These are phyloP conservation scores for Aurelia sp. DNA, from an alignment of 30 jellyfish, hydroid and myxozoan genomes.

Conservation along the genomic window DNA sequence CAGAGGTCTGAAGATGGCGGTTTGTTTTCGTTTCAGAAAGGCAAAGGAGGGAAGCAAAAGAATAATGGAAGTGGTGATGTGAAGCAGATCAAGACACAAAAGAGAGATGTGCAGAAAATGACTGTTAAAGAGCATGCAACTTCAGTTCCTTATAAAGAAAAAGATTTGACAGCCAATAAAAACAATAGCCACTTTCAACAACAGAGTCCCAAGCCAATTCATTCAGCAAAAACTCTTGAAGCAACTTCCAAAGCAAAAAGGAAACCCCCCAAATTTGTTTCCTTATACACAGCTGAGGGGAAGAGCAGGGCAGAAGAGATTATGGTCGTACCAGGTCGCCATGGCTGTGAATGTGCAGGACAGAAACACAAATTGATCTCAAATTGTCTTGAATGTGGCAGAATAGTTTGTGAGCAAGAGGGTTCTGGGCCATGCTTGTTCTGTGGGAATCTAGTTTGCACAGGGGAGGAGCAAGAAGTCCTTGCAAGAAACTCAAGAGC, in stretches of 20 bases:
- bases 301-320: conserved; percentile 74
- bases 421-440: conserved; percentile 99
- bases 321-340: conserved; percentile 92
- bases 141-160: conserved; percentile 47
- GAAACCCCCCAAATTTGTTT: conserved; percentile 80
- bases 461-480: conserved; percentile 91
- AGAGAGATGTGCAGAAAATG: conserved; percentile 27
- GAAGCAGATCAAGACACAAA: not conserved
- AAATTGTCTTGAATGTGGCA: conserved; percentile 95
- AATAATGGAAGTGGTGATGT: not conserved
- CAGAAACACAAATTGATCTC: conserved; percentile 92
- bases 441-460: conserved; percentile 97
- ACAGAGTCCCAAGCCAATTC: not conserved
- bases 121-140: conserved; percentile 2
- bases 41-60: not conserved
- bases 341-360: conserved; percentile 92
- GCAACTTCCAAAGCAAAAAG: conserved; percentile 23
- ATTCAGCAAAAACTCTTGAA: not conserved
- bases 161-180: conserved; percentile 2
- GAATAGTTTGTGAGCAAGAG: conserved; percentile 98
- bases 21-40: conserved; percentile 8
- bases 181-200: not conserved
- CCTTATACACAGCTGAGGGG: conserved; percentile 92
- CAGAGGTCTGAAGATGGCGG: conserved; percentile 1
- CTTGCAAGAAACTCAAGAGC: conserved; percentile 84